Percentiles rank a stretch among this genome's conserved stretches.
phyloP scores from a whole-genome alignment of 2,797 vertebrate genomes.

The Liparis tanakae region DNA sequence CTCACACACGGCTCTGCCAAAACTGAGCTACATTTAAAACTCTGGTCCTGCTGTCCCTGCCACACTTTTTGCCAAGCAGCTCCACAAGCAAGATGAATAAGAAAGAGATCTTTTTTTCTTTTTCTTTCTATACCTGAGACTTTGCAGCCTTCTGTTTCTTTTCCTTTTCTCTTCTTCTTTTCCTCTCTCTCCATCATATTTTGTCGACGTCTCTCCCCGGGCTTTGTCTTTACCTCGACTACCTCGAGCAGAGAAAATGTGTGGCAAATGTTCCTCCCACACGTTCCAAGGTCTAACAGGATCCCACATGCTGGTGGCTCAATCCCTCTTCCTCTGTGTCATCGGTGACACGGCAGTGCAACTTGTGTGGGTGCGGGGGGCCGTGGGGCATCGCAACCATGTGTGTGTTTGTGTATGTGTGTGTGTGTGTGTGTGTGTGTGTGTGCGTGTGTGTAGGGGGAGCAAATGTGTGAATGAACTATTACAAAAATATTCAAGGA shows the following conservation, averaged over 20 bases:
- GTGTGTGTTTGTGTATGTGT: slow-evolving; percentile 18
- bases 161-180: slow-evolving; percentile 20
- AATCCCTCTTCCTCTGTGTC: slow-evolving; percentile 53
- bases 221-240: slow-evolving; percentile 50
- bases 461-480: slow-evolving; percentile 38
- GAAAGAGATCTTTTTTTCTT: slow-evolving; percentile 4
- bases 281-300: slow-evolving; percentile 74
- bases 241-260: slow-evolving; percentile 58
- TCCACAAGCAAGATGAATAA: slow-evolving; percentile 55
- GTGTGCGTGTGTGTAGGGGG: not conserved
- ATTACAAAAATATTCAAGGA: slow-evolving; percentile 30
- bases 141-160: slow-evolving; percentile 23
- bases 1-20: slow-evolving; percentile 79
- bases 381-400: slow-evolving; percentile 57
- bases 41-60: slow-evolving; percentile 79
- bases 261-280: slow-evolving; percentile 77
- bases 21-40: slow-evolving; percentile 76
- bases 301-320: slow-evolving; percentile 70
- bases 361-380: slow-evolving; percentile 67
- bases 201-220: slow-evolving; percentile 1
- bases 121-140: slow-evolving; percentile 63
- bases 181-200: slow-evolving; percentile 25
- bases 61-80: slow-evolving; percentile 74
- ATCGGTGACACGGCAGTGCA: slow-evolving; percentile 55
- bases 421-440: not conserved